Base-by-base conservation (phyloP, 2,113 vertebrate species). In the Microtus pennsylvanicus region DNA sequence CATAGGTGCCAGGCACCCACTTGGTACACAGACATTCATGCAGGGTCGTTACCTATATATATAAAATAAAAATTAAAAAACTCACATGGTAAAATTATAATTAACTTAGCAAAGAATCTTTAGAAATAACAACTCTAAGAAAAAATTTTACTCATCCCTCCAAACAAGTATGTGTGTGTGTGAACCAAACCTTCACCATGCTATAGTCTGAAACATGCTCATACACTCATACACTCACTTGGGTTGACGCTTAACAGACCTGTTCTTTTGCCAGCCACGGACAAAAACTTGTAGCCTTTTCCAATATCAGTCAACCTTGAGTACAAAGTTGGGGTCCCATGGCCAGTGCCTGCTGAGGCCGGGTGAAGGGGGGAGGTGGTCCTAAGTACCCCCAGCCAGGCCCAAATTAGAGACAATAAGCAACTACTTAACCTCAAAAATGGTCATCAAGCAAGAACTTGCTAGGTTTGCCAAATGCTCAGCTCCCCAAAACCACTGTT, bases 61-160 rank as follows among this genome's bases (percentile, higher is more conserved):
- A 82, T 58, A 58, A 6, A 55, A 80, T n/a, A 55, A 58, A 78
- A 38, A n/a, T 55, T 42, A 28, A 80, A 82, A 38, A n/a, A 7
- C 55, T 26, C 14, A 83, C 7, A 30, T 63, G 58, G 70, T 78
- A 89, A 96, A 93, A 90, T 52, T 91, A 88, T 0, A 87, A 7
- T 94, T 87, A 87, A 94, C 65, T 94, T 90, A 90, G 70, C 50
- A 90, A 96, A 96, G 65, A 17, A 52, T 24, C 95, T 95, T 77
- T 55, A 87, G 67, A 72, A 87, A 72, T 50, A 72, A 76, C 11
- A 81, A 61, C 50, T 94, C 74, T 87, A 89, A 83, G 91, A 91
- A 75, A 47, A 16, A 26, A 30, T 19, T 38, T 96, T 81, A 86
- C 13, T 91, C 69, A 77, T 1, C 42, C 10, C 33, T 50, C 72